These are phyloP conservation scores for Meghimatium bilineatum DNA, from an alignment of 2,888 invertebrate species.

Conservation along the genomic window DNA sequence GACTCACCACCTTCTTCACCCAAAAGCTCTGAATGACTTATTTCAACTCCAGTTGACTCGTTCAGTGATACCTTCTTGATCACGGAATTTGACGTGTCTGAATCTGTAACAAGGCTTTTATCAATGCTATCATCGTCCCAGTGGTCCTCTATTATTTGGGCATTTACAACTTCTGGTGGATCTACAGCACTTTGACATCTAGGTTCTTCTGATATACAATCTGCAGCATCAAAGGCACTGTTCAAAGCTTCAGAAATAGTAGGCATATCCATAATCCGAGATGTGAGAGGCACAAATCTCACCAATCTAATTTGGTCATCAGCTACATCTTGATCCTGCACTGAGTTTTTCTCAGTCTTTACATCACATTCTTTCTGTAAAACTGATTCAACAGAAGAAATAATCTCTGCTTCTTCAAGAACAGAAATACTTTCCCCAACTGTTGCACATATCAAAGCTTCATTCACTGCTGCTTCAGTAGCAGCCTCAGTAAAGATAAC, in stretches of 20 bases:
- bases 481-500: background rate
- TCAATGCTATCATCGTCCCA: slow-evolving; percentile 1
- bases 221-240: background rate
- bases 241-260: slow-evolving; percentile 22
- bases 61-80: slow-evolving; percentile 25
- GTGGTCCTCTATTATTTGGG: background rate
- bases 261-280: background rate
- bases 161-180: background rate
- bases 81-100: slow-evolving; percentile 11
- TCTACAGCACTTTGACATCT: too few relatives aligned
- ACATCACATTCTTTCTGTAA: background rate
- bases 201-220: background rate
- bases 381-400: background rate
- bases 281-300: too few relatives aligned
- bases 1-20: slow-evolving; percentile 28
- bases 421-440: background rate
- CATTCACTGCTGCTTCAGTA: background rate
- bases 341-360: background rate
- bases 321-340: background rate
- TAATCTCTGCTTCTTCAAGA: background rate
- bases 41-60: slow-evolving; percentile 27
- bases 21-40: slow-evolving; percentile 24
- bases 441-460: too few relatives aligned
- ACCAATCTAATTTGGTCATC: background rate
- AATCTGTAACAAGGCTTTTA: slow-evolving; percentile 6